A percentile compares a stretch with the other conserved stretches of the same genome.
These are phyloP conservation scores for Coecobrya sp. DNA, from an alignment of 2,888 invertebrate species.

Conservation along the genomic window DNA sequence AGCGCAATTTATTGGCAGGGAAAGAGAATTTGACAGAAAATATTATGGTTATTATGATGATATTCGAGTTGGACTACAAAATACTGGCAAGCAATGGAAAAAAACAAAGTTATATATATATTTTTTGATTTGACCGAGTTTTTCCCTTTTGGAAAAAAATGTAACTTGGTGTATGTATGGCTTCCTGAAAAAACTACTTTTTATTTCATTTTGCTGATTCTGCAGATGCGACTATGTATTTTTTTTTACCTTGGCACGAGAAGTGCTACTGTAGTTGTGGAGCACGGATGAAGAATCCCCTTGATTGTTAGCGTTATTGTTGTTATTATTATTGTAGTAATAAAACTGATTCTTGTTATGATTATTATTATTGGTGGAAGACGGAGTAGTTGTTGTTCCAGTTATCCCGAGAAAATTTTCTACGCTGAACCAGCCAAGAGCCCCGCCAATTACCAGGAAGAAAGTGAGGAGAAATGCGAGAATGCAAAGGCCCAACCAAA, in stretches of 20 bases:
- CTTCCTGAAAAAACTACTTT: slow-evolving; percentile 1
- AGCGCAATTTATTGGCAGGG: not conserved
- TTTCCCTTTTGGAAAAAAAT: not conserved
- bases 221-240: not conserved
- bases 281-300: not conserved
- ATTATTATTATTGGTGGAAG: slow-evolving; percentile 41
- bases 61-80: slow-evolving; percentile 1
- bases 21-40: slow-evolving; percentile 22
- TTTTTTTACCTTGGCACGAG: slow-evolving; percentile 56
- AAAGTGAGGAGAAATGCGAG: slow-evolving; percentile 87
- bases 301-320: slow-evolving; percentile 16
- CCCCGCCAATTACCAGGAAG: slow-evolving; percentile 87
- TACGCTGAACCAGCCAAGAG: slow-evolving; percentile 90
- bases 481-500: slow-evolving; percentile 90
- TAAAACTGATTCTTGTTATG: slow-evolving; percentile 49
- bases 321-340: slow-evolving; percentile 7
- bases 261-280: not conserved
- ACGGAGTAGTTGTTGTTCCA: not conserved
- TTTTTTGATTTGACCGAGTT: slow-evolving; percentile 21
- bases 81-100: slow-evolving; percentile 1
- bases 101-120: not conserved
- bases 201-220: slow-evolving; percentile 10
- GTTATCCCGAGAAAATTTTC: not conserved
- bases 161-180: not conserved
- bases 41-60: not conserved